Base-by-base conservation (phyloP, 2,888 invertebrate species). In the Rhingia rostrata region DNA sequence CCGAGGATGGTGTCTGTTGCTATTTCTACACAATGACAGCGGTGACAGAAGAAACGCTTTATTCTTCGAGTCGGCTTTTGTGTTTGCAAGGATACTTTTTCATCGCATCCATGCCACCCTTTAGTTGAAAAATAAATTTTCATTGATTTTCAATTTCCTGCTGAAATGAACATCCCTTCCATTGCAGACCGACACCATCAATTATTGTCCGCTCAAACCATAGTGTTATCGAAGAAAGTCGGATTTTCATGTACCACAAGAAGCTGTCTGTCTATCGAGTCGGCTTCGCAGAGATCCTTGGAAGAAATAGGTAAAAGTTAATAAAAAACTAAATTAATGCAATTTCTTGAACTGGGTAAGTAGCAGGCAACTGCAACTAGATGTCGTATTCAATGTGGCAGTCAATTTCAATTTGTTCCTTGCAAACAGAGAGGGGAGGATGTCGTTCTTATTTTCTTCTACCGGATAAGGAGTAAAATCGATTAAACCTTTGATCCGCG, bases 141-240 rank as follows among this genome's bases (percentile, higher is more conserved):
- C 47, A 47, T 61, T 61, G 61, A 61, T 61, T 61, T 47, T 61
- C 61, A 61, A 47, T 47, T 61, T 47, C 33, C 61, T 47, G 3
- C 22, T 14, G 22, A 4, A 22, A 22, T 22, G 22, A 22, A 22
- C 22, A 22, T 12, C 37, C 37, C 7, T 4, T 2, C 37, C 37
- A 43, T 6, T 10, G n/a, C n/a, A 12, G 22, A 1, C 43, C 6
- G 2, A 12, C 43, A 1, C 43, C 12, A 14, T 45, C 12, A n/a
- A 45, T 45, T 45, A 45, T 45, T 22, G 22, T 22, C 22, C 22
- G 22, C 22, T 22, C 22, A 22, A 2, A 22, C 1, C 22, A 12
- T 45, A 12, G 43, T 12, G 6, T 43, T 43, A n/a, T n/a, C 12
- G 12, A n/a, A 43, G 43, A 22, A 22, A 22, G 2, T 22, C 22